Evolutionary conservation across 1,140 invertebrate genomes (phyloP).

Genomic region (Diuraphis noxia): DNA sequence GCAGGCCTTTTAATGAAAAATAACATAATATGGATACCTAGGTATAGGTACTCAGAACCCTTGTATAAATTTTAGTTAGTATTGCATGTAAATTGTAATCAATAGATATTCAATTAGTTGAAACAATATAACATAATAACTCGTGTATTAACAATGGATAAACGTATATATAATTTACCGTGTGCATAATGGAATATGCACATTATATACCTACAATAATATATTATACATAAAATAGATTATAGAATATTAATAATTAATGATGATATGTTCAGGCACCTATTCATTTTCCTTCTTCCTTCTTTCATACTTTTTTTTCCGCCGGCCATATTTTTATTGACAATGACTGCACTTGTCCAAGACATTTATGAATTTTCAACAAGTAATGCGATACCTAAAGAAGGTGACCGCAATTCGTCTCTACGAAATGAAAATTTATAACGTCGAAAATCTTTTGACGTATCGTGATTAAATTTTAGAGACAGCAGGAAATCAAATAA

Average conservation of each 20-base stretch:
- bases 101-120: not conserved
- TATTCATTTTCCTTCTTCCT: not conserved
- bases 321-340: not conserved
- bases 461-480: not conserved
- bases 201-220: too few species aligned
- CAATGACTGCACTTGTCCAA: not conserved
- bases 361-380: not conserved
- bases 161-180: not conserved
- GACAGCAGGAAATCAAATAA: not conserved
- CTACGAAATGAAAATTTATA: not conserved
- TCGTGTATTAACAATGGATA: not conserved
- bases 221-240: not conserved
- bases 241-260: not conserved
- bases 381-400: not conserved
- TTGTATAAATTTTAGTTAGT: not conserved
- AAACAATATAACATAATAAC: not conserved
- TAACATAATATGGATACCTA: not conserved
- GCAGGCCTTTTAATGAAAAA: not conserved
- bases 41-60: not conserved
- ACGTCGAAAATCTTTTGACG: not conserved
- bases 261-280: not conserved
- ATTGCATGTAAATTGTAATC: not conserved
- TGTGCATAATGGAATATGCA: not conserved
- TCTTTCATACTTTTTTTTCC: not conserved
- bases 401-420: not conserved